Evolutionary conservation across 1,140 invertebrate genomes (phyloP).

Genomic region (Brachystomella parvula): DNA sequence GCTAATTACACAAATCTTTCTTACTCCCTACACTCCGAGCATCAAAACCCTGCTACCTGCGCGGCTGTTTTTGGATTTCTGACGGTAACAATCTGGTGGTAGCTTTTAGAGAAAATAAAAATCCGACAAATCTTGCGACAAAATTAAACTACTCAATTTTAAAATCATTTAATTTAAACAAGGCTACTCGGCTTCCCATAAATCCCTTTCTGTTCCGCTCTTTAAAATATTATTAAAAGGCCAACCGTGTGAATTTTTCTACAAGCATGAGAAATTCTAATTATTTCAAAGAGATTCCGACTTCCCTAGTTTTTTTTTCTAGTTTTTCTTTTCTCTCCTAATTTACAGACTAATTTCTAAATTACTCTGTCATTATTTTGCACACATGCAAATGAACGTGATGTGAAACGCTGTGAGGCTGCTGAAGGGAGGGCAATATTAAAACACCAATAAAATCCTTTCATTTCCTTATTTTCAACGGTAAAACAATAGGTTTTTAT

Average conservation of each 20-base stretch:
- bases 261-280: not conserved
- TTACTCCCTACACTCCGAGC: too few species aligned
- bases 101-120: not conserved
- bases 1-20: not conserved
- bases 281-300: not conserved
- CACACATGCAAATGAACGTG: too few species aligned
- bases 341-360: not conserved
- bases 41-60: too few species aligned
- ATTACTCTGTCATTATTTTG: slow-evolving; percentile 2
- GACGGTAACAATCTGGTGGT: too few species aligned
- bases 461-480: too few species aligned
- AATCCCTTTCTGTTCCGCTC: not conserved
- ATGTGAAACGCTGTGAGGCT: too few species aligned
- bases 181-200: not conserved
- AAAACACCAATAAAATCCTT: too few species aligned
- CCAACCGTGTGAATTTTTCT: slow-evolving; percentile 1
- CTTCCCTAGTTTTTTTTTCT: not conserved
- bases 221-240: not conserved
- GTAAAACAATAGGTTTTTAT: too few species aligned
- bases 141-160: not conserved
- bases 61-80: too few species aligned
- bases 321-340: not conserved
- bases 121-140: not conserved
- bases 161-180: slow-evolving; percentile 1
- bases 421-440: too few species aligned